Percentiles rank a stretch among this genome's conserved stretches.
Evolutionary conservation across 2,888 invertebrate species (phyloP).

Genomic region (Clistopyga incitator): DNA sequence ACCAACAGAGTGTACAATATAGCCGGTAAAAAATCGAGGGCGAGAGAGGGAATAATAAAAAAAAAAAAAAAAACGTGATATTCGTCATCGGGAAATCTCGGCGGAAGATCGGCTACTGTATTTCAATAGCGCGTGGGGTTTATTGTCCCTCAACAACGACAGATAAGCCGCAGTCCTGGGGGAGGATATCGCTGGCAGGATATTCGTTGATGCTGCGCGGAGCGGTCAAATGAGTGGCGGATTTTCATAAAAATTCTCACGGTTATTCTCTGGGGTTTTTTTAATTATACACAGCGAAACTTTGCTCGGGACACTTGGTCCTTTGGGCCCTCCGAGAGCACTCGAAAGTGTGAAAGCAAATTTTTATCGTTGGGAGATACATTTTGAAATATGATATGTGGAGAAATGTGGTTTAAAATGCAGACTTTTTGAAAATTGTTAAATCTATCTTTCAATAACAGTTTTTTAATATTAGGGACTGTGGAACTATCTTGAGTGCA

Average conservation of each 20-base stretch:
- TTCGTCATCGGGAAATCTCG: slow-evolving; percentile 30
- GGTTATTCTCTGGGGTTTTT: background rate
- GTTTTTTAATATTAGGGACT: no score
- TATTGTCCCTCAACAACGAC: background rate
- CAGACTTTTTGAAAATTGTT: no score
- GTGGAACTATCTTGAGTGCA: no score
- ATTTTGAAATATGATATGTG: no score
- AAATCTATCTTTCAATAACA: no score
- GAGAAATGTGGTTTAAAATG: no score
- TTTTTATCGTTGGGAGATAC: background rate
- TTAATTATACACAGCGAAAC: background rate
- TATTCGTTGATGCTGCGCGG: background rate
- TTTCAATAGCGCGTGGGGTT: slow-evolving; percentile 13
- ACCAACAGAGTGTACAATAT: background rate
- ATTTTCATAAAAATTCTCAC: background rate
- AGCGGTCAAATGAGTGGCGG: background rate
- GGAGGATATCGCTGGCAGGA: background rate
- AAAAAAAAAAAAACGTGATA: slow-evolving; percentile 39
- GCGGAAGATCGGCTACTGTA: slow-evolving; percentile 14
- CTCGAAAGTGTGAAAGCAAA: background rate
- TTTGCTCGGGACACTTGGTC: background rate
- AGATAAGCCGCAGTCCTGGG: background rate
- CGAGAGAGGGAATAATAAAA: background rate
- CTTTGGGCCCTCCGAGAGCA: background rate
- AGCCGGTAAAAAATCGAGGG: background rate